A percentile compares a stretch with the other conserved stretches of the same genome.
phyloP scores from a whole-genome alignment of 2,797 vertebrate species.

The Cheirogaleus major region DNA sequence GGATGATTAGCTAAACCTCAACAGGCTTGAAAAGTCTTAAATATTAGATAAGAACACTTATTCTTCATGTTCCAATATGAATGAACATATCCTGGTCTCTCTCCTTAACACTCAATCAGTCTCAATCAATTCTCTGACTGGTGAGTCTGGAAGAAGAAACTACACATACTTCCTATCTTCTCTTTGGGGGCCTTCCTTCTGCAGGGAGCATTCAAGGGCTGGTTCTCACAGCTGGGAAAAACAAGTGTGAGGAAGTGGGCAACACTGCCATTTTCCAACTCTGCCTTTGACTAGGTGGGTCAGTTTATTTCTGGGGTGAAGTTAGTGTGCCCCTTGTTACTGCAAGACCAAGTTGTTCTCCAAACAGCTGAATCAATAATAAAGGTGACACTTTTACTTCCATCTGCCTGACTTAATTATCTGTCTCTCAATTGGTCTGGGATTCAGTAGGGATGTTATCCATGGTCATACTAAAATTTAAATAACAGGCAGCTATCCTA shows the following conservation, averaged over 20 bases:
- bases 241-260: accelerated
- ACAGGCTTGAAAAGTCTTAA: neutral
- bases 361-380: neutral
- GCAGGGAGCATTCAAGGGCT: neutral
- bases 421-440: neutral
- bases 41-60: neutral
- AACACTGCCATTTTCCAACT: neutral
- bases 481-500: neutral
- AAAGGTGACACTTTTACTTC: neutral
- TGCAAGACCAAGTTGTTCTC: neutral
- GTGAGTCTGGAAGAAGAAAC: neutral
- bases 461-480: constrained; percentile 5
- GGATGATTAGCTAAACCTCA: neutral
- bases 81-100: neutral
- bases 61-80: neutral
- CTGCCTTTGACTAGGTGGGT: neutral
- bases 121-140: neutral
- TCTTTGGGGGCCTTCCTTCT: neutral
- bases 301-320: neutral
- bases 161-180: neutral
- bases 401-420: neutral
- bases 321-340: neutral
- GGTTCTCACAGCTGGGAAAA: neutral
- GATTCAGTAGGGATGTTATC: neutral
- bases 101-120: neutral